Percentiles rank a stretch among this genome's conserved stretches.
Conservation (phyloP, 2,797 vertebrate species). For the Notolabrus celidotus region DNA sequence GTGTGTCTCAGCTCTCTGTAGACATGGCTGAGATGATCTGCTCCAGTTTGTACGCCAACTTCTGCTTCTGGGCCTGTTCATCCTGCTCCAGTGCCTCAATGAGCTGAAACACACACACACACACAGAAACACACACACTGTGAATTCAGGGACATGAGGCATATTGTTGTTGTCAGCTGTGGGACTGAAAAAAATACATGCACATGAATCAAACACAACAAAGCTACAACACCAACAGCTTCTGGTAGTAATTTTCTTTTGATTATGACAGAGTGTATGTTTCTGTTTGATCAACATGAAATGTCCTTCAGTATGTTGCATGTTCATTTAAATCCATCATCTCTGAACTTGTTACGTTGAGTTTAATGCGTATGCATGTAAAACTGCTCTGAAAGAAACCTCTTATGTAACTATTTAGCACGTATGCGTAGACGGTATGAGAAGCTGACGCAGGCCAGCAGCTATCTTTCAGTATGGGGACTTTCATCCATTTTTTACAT, state of each 20-base stretch:
- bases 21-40: slow-evolving; percentile 94
- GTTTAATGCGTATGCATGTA: too few relatives aligned
- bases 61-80: slow-evolving; percentile 93
- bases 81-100: slow-evolving; percentile 93
- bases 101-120: slow-evolving; percentile 82
- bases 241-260: neutral
- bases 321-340: neutral
- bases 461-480: too few relatives aligned
- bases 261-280: neutral
- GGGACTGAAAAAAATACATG: neutral
- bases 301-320: too few relatives aligned
- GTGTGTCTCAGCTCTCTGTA: slow-evolving; percentile 90
- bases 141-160: slow-evolving; percentile 24
- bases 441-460: too few relatives aligned
- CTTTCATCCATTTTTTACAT: too few relatives aligned
- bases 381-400: too few relatives aligned
- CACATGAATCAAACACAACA: slow-evolving; percentile 1
- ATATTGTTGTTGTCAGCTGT: slow-evolving; percentile 6
- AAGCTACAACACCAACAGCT: neutral
- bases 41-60: slow-evolving; percentile 94
- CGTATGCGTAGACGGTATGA: too few relatives aligned
- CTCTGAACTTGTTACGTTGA: neutral
- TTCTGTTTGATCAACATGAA: too few relatives aligned
- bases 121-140: slow-evolving; percentile 28
- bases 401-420: too few relatives aligned